Percentiles rank a stretch among this genome's conserved stretches.
Evolutionary conservation across 64 coral and sea anemone genomes (phyloP).

Genomic region (Pachyseris speciosa): DNA sequence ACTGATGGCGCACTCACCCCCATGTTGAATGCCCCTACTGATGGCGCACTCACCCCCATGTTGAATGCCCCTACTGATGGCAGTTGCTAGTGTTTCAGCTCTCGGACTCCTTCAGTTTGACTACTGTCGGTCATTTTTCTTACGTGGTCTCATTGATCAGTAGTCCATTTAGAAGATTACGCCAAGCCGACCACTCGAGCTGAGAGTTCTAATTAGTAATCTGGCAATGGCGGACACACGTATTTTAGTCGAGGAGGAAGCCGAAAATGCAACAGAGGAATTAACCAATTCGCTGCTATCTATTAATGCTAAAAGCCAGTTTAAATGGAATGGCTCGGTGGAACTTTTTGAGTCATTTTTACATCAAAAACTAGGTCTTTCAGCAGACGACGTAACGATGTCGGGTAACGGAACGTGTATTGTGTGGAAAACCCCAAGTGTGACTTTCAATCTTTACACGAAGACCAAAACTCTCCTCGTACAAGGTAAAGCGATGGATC

Average conservation of each 20-base stretch:
- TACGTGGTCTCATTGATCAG: no score
- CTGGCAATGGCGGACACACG: not conserved
- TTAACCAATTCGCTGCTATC: constrained; percentile 31
- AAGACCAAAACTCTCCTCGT: constrained; percentile 55
- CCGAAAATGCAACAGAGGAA: constrained; percentile 3
- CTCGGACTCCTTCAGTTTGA: no score
- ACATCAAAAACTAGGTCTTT: constrained; percentile 28
- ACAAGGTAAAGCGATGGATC: constrained; percentile 55
- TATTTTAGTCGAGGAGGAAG: not conserved
- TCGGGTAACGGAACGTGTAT: constrained; percentile 46
- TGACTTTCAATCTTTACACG: constrained; percentile 56
- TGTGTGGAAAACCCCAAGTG: constrained; percentile 62
- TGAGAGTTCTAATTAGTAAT: no score
- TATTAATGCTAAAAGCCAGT: constrained; percentile 50
- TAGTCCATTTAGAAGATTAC: no score
- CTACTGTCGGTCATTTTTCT: no score
- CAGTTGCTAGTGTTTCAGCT: no score
- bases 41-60: no score
- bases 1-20: no score
- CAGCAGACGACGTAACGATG: constrained; percentile 18
- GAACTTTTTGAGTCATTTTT: constrained; percentile 45
- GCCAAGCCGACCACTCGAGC: no score
- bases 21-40: no score
- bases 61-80: no score
- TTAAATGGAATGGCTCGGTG: constrained; percentile 42